Conservation (phyloP, 1,140 invertebrate species). For the Archivesica marissinica region DNA sequence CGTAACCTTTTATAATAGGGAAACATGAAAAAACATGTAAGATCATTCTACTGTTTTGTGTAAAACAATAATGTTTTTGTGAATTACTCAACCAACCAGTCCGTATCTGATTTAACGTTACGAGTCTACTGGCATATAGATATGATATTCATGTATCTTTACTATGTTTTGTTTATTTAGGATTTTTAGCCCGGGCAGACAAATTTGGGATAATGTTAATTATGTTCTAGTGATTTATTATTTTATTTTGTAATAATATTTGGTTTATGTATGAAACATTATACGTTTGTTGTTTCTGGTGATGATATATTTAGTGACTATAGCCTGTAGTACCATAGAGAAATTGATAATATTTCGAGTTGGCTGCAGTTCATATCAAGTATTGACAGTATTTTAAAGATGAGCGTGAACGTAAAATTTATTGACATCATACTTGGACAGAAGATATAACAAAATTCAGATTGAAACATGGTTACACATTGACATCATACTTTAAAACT, state of each 20-base stretch:
- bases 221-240: conserved; percentile 19
- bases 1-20: neutral
- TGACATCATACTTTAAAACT: no score
- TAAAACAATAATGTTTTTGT: conserved; percentile 6
- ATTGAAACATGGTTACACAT: no score
- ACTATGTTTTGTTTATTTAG: conserved; percentile 31
- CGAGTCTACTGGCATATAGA: neutral
- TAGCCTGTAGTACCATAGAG: neutral
- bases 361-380: no score
- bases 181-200: neutral
- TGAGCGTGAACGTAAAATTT: no score
- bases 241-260: conserved; percentile 36
- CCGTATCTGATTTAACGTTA: neutral
- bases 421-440: no score
- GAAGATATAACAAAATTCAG: no score
- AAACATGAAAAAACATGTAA: conserved; percentile 38
- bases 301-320: neutral
- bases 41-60: conserved; percentile 12
- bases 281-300: neutral
- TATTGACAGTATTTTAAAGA: no score
- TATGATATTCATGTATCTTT: conserved; percentile 12
- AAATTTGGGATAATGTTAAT: neutral
- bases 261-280: neutral
- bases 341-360: no score
- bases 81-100: neutral